Conservation (phyloP, 2,888 invertebrate species). For the Zaprionus obscuricornis region DNA sequence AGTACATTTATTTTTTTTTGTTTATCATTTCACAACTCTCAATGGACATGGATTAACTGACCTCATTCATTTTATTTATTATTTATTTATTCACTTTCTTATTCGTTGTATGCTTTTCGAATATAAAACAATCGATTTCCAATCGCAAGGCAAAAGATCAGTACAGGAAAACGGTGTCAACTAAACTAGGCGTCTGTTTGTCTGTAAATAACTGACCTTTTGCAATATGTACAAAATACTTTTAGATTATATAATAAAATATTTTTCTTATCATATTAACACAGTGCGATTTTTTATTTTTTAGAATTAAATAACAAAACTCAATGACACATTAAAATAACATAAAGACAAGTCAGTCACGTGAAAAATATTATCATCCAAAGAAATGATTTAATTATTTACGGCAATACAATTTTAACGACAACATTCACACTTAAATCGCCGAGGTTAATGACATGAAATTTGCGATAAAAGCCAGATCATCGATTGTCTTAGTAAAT, state of each 20-base stretch:
- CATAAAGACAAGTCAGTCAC: constrained; percentile 36
- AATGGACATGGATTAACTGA: constrained; percentile 25
- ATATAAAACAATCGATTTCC: constrained; percentile 18
- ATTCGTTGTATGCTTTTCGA: constrained; percentile 17
- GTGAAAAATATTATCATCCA: constrained; percentile 33
- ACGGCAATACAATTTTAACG: constrained; percentile 30
- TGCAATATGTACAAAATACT: constrained; percentile 10
- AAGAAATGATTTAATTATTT: constrained; percentile 35
- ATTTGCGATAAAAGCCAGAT: constrained; percentile 29
- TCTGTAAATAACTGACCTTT: constrained; percentile 35
- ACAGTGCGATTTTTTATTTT: too few relatives aligned
- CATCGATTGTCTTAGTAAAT: constrained; percentile 43
- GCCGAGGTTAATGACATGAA: constrained; percentile 69
- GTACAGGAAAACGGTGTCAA: constrained; percentile 9
- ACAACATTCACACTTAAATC: constrained; percentile 34
- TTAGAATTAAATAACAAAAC: constrained; percentile 8
- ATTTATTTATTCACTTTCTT: constrained; percentile 19
- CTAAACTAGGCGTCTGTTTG: too few relatives aligned
- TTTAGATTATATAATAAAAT: constrained; percentile 9
- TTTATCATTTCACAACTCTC: constrained; percentile 2
- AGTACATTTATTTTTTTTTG: too few relatives aligned
- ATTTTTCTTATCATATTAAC: too few relatives aligned
- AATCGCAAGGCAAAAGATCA: background rate
- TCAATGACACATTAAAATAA: constrained; percentile 27
- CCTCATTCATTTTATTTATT: constrained; percentile 32